Conservation (phyloP, 2,797 vertebrate species). For the Danionella dracula region DNA sequence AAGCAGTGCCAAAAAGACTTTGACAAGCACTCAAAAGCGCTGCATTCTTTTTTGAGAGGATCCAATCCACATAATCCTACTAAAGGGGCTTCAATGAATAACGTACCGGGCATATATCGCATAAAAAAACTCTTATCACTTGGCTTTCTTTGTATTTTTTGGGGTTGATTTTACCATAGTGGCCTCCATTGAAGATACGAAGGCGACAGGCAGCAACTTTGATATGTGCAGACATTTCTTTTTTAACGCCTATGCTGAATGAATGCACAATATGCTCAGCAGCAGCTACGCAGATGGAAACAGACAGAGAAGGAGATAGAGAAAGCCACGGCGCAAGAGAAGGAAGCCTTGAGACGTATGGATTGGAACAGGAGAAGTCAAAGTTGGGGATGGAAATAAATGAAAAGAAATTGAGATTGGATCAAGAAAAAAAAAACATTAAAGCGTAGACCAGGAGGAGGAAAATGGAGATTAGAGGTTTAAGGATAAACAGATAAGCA, state of each 20-base stretch:
- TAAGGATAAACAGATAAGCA: constrained; percentile 53
- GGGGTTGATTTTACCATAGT: constrained; percentile 16
- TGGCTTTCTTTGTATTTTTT: constrained; percentile 3
- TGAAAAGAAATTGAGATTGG: constrained; percentile 51
- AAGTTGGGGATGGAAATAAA: constrained; percentile 31
- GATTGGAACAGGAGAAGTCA: constrained; percentile 33
- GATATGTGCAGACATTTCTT: constrained; percentile 41
- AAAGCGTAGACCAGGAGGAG: constrained; percentile 36
- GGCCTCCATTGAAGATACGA: constrained; percentile 18
- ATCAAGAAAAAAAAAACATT: constrained; percentile 49
- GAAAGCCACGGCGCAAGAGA: not conserved
- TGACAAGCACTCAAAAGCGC: not conserved
- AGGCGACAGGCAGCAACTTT: constrained; percentile 22
- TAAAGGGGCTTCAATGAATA: constrained; percentile 24
- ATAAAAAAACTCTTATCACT: constrained; percentile 11
- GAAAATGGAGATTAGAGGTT: constrained; percentile 41
- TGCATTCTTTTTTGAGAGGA: not conserved
- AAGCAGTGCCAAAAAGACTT: not conserved
- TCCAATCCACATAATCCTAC: not conserved
- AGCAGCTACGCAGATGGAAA: constrained; percentile 21
- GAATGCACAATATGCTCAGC: constrained; percentile 38
- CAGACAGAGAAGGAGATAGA: not conserved
- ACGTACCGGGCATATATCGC: constrained; percentile 19
- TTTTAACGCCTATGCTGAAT: constrained; percentile 33
- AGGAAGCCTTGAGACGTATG: too few species aligned